Base-by-base conservation (phyloP, 2,797 vertebrate species). In the Syngnathus acus region DNA sequence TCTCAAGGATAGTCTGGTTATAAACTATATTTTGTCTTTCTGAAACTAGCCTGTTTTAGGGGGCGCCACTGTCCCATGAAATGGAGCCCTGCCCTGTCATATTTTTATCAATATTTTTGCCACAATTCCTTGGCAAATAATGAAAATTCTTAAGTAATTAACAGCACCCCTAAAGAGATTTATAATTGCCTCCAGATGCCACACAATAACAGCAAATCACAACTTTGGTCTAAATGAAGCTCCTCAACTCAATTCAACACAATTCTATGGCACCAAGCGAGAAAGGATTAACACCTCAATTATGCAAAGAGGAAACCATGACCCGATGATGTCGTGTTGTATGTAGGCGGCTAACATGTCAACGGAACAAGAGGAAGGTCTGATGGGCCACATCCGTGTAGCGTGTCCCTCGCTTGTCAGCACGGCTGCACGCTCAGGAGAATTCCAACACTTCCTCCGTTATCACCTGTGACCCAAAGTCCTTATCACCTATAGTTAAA, bases 391-490 rank as follows among this genome's bases (percentile, higher is more conserved):
- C 57, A 71, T 79, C 80, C 74, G 14, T 17, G 48, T 67, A 66
- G 71, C 76, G 75, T 32, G 83, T 84, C 88, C 32, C 85, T 88
- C 85, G 85, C 68, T 82, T 86, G 84, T 83, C 79, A 86, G 68
- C 72, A 47, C 71, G 65, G 68, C 65, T 72, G 79, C 67, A 61
- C 66, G 77, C 82, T 74, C 65, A 5, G 72, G 82, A 79, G 75
- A 85, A 87, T 87, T 83, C 78, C 80, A 75, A 75, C 82, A 84
- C 81, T 90, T 91, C 89, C 89, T 90, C 81, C 72, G 37, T 68
- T 65, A 67, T 71, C 75, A 84, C 80, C 83, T 90, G 82, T 88
- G 79, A 87, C 84, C 84, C 66, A 73, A 77, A 82, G 79, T 77
- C 66, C 84, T 86, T 84, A 82, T 89, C 81, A 62, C 64, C 62